Percentiles rank a stretch among this genome's conserved stretches.
phyloP scores from a whole-genome alignment of 2,113 vertebrate genomes.

The Hylia prasina region DNA sequence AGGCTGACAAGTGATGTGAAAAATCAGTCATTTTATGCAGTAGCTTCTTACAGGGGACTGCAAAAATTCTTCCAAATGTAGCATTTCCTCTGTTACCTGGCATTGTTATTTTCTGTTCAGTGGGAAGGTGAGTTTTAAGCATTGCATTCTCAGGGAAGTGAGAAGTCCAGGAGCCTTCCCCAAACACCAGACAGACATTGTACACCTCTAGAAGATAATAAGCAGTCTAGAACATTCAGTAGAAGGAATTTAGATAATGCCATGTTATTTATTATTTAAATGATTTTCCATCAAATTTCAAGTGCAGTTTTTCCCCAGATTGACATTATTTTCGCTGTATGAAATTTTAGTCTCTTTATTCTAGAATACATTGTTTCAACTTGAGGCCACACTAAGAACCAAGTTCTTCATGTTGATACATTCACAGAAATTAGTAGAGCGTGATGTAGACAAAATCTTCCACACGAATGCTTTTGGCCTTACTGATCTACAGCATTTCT shows the following conservation, averaged over 20 bases:
- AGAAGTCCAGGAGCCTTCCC: not conserved
- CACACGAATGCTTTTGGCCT: not conserved
- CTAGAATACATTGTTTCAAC: not conserved
- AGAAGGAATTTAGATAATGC: not conserved
- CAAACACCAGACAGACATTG: not conserved
- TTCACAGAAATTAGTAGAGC: constrained; percentile 54
- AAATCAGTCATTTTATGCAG: not conserved
- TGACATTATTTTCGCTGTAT: not conserved
- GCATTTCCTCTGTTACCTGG: not conserved
- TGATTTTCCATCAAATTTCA: not conserved
- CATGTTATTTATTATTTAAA: not conserved
- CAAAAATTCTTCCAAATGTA: constrained; percentile 35
- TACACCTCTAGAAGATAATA: not conserved
- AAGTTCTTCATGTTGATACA: not conserved
- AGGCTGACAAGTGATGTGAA: not conserved
- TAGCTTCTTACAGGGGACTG: not conserved
- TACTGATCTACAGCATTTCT: constrained; percentile 11
- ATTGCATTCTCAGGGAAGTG: not conserved
- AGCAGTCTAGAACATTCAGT: not conserved
- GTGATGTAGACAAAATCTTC: constrained; percentile 23
- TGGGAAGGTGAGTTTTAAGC: not conserved
- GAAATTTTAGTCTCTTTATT: not conserved
- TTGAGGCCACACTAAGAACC: not conserved
- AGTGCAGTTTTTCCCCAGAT: not conserved
- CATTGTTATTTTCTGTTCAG: not conserved